Evolutionary conservation across 2,888 invertebrate genomes (phyloP).

Genomic region (Ophioninae sp.): DNA sequence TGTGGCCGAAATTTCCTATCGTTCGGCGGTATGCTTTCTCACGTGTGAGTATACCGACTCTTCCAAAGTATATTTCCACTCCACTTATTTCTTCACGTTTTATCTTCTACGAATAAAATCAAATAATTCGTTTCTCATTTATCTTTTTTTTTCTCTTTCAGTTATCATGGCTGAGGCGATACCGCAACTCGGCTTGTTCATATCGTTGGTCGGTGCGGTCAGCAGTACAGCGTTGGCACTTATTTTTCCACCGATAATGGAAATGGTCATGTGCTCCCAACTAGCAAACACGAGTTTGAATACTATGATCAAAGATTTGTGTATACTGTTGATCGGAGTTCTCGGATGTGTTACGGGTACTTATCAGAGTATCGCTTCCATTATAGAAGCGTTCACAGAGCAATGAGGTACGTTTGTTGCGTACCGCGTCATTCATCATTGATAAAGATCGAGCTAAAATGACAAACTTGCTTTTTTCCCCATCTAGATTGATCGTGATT

Average conservation of each 20-base stretch:
- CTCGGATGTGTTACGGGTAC: conserved; percentile 89
- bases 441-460: neutral
- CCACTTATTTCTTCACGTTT: neutral
- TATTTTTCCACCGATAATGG: conserved; percentile 93
- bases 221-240: conserved; percentile 94
- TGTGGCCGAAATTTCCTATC: conserved; percentile 86
- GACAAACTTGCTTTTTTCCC: neutral
- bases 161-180: conserved; percentile 93
- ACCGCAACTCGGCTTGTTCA: conserved; percentile 92
- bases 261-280: conserved; percentile 87
- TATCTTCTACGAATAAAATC: neutral
- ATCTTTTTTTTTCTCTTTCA: conserved; percentile 77
- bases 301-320: conserved; percentile 83
- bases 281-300: conserved; percentile 82
- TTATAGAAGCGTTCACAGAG: conserved; percentile 82
- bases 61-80: neutral
- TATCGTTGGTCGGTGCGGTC: conserved; percentile 95
- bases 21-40: conserved; percentile 87
- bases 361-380: conserved; percentile 87
- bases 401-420: conserved; percentile 38
- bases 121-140: neutral
- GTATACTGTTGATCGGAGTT: conserved; percentile 86
- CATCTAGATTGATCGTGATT: conserved; percentile 13
- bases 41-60: conserved; percentile 89
- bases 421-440: neutral